These are phyloP conservation scores for Drosophila bifasciata DNA, from an alignment of 1,140 invertebrate species.

Conservation along the genomic window DNA sequence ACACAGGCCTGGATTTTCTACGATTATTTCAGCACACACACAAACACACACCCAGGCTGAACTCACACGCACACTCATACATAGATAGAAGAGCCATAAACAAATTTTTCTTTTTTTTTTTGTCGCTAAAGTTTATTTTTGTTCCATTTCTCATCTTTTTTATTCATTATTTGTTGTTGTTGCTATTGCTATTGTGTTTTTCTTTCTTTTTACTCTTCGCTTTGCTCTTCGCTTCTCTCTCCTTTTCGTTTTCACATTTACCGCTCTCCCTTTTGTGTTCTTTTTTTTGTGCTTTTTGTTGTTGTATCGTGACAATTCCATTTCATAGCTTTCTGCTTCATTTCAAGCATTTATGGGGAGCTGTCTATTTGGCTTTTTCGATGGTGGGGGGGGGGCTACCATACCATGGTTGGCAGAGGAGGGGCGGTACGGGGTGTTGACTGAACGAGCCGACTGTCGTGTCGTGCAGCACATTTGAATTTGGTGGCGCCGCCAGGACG, in stretches of 20 bases:
- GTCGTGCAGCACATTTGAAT: conserved; percentile 70
- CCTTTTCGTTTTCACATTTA: conserved; percentile 9
- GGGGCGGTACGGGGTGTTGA: neutral
- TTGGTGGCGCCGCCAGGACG: conserved; percentile 70
- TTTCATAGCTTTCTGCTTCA: conserved; percentile 79
- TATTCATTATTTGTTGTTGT: conserved; percentile 2
- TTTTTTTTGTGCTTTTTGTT: no score
- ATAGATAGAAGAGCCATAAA: conserved; percentile 61
- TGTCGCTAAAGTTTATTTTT: conserved; percentile 62
- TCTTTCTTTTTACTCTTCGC: conserved; percentile 8
- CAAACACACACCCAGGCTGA: conserved; percentile 22
- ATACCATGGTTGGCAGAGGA: no score
- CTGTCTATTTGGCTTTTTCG: conserved; percentile 60
- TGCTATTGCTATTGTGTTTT: conserved; percentile 6
- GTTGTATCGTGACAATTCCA: conserved; percentile 77
- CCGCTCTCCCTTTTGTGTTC: conserved; percentile 20
- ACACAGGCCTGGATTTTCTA: conserved; percentile 47
- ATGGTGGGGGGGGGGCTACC: neutral
- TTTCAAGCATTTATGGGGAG: conserved; percentile 79
- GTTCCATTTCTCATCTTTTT: conserved; percentile 52
- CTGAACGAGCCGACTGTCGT: conserved; percentile 48
- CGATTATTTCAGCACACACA: conserved; percentile 56
- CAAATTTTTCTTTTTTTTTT: no score
- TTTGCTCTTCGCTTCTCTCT: no score
- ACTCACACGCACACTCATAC: conserved; percentile 25